Evolutionary conservation across 2,888 invertebrate species (phyloP).

Genomic region (Tipula vernalis): DNA sequence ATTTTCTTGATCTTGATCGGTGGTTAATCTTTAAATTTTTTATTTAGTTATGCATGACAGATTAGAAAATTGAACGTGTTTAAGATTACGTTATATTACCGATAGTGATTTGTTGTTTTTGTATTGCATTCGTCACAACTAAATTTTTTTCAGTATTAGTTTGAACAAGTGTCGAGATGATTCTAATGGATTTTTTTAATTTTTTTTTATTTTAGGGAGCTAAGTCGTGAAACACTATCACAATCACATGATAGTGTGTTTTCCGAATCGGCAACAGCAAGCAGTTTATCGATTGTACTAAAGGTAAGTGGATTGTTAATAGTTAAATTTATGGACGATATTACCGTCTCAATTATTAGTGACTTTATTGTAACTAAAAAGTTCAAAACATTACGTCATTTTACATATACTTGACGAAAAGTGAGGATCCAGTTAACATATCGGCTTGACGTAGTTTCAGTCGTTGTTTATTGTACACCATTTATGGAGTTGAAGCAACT

Average conservation of each 20-base stretch:
- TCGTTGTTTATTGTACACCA: too few relatives aligned
- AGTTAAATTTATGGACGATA: too few relatives aligned
- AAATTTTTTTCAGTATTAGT: neutral
- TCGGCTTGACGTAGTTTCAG: too few relatives aligned
- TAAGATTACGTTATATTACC: neutral
- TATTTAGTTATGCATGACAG: neutral
- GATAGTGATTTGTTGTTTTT: neutral
- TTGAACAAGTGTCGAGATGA: neutral
- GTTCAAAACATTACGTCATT: too few relatives aligned
- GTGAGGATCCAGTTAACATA: too few relatives aligned
- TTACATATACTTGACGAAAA: too few relatives aligned
- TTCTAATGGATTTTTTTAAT: neutral
- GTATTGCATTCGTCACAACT: neutral
- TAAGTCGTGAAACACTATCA: slow-evolving; percentile 47
- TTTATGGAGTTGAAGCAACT: too few relatives aligned
- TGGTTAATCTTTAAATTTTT: neutral
- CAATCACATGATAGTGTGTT: slow-evolving; percentile 88
- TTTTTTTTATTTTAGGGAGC: slow-evolving; percentile 24
- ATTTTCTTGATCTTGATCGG: neutral
- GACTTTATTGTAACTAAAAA: too few relatives aligned
- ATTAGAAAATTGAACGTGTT: neutral
- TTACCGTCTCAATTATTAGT: too few relatives aligned
- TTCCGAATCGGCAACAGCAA: slow-evolving; percentile 45
- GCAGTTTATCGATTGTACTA: slow-evolving; percentile 32
- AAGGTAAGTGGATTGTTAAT: slow-evolving; percentile 26